Percentiles rank a stretch among this genome's conserved stretches.
phyloP scores from a whole-genome alignment of 2,113 vertebrate species.

The Catharus bicknelli region DNA sequence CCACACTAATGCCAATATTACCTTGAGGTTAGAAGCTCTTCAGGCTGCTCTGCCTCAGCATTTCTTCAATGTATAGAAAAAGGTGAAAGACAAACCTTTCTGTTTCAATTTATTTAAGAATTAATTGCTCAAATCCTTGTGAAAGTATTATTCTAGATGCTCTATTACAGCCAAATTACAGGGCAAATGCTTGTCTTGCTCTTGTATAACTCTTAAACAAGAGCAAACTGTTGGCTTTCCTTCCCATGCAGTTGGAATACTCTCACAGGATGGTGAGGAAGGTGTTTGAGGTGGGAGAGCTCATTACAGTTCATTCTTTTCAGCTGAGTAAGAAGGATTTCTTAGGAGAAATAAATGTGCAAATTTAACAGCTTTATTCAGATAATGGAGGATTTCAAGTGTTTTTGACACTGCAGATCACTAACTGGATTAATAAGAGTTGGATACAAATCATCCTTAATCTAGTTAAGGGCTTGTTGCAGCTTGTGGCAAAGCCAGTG shows the following conservation, averaged over 20 bases:
- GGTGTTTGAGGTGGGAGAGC: not conserved
- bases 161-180: not conserved
- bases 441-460: conserved; percentile 40
- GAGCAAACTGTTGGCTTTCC: not conserved
- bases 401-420: conserved; percentile 11
- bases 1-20: not conserved
- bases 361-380: conserved; percentile 25
- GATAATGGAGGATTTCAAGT: conserved; percentile 33
- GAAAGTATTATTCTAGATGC: not conserved
- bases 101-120: not conserved
- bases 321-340: conserved; percentile 1
- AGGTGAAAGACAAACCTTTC: not conserved
- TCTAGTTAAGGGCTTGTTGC: conserved; percentile 43
- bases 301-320: not conserved
- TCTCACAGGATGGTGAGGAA: not conserved
- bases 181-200: not conserved
- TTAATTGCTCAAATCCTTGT: not conserved
- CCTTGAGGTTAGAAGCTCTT: not conserved
- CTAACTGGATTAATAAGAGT: conserved; percentile 16
- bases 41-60: not conserved
- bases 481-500: conserved; percentile 21
- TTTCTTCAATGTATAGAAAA: not conserved
- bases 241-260: not conserved
- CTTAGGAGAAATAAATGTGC: conserved; percentile 4
- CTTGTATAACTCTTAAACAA: not conserved